Evolutionary conservation across 2,888 invertebrate species (phyloP), one percentile per base, ranked within the genome.

Genomic region (Eristalis arbustorum): DNA sequence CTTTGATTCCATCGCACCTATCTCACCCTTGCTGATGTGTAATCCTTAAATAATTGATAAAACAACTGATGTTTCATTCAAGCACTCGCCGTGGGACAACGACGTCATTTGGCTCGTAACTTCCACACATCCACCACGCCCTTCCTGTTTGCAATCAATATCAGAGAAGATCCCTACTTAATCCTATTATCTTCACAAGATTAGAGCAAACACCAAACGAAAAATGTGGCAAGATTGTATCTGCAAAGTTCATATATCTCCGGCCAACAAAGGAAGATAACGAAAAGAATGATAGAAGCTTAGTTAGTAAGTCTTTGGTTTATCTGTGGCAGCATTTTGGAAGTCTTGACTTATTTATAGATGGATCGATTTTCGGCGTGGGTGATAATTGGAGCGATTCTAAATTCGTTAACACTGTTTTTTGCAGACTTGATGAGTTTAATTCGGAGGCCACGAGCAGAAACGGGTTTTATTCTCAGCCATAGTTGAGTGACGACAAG

Each of bases 31-130:
- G 49, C 57, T 49, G 5, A 25, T 34, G 62, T 25, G n/a, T 68
- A 68, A 69, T 68, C 49, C 71, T 64, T 59, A 18, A 72, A 66
- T 66, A 72, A 78, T 49, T 66, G 71, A 78, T 72, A 78, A 78
- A 37, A 42, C 31, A 31, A 37, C 40, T 8, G 34, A 22, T 66
- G 31, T 40, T 59, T 14, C 40, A 75, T 67, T 59, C 59, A 40
- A 18, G n/a, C 34, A 10, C 34, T 13, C 2, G 10, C 66, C 8
- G 4, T 14, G 42, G 42, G 8, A 18, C 18, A 18, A 18, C 49
- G n/a, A 14, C 42, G 18, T 49, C 18, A 18, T 8, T n/a, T n/a
- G n/a, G n/a, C n/a, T n/a, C n/a, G n/a, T n/a, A n/a, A n/a, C n/a
- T n/a, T n/a, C n/a, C n/a, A n/a, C 18, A 8, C 18, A 4, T 0